phyloP scores from a whole-genome alignment of 2,888 invertebrate genomes.

The Eledona agricola region DNA sequence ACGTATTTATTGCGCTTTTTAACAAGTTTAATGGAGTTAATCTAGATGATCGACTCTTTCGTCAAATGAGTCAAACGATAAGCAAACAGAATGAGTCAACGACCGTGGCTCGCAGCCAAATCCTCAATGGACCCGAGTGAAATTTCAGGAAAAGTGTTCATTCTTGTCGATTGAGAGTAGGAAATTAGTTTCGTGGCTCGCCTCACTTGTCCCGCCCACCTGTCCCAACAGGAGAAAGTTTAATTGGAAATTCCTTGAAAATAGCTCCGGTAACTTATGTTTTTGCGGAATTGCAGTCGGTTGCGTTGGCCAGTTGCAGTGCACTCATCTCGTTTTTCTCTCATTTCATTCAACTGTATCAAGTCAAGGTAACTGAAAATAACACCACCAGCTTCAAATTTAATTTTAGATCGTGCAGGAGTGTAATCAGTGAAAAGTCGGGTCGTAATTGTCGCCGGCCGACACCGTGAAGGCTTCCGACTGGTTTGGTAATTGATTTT shows the following conservation, averaged over 20 bases:
- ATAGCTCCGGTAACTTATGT: slow-evolving; percentile 19
- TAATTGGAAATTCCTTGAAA: slow-evolving; percentile 33
- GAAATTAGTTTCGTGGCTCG: slow-evolving; percentile 23
- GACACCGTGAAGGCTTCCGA: slow-evolving; percentile 7
- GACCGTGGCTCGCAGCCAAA: slow-evolving; percentile 14
- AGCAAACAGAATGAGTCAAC: slow-evolving; percentile 20
- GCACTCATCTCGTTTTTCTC: slow-evolving; percentile 1
- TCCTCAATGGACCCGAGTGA: too few species aligned
- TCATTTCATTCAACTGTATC: slow-evolving; percentile 3
- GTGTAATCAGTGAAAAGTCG: slow-evolving; percentile 10
- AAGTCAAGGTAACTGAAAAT: slow-evolving; percentile 30
- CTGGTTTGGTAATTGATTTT: slow-evolving; percentile 17
- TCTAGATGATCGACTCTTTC: slow-evolving; percentile 16
- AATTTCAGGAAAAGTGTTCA: too few species aligned
- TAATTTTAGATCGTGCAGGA: slow-evolving; percentile 22
- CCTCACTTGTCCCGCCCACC: slow-evolving; percentile 26
- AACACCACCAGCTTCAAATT: slow-evolving; percentile 15
- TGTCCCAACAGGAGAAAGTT: slow-evolving; percentile 24
- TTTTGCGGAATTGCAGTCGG: slow-evolving; percentile 6
- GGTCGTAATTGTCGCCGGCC: background rate
- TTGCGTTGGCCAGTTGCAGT: slow-evolving; percentile 5
- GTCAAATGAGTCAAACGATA: slow-evolving; percentile 14
- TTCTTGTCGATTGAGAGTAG: too few species aligned
- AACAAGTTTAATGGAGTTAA: slow-evolving; percentile 16
- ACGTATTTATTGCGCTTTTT: slow-evolving; percentile 8